Evolutionary conservation across 2,113 vertebrate species (phyloP).

Genomic region (Vulpes vulpes): DNA sequence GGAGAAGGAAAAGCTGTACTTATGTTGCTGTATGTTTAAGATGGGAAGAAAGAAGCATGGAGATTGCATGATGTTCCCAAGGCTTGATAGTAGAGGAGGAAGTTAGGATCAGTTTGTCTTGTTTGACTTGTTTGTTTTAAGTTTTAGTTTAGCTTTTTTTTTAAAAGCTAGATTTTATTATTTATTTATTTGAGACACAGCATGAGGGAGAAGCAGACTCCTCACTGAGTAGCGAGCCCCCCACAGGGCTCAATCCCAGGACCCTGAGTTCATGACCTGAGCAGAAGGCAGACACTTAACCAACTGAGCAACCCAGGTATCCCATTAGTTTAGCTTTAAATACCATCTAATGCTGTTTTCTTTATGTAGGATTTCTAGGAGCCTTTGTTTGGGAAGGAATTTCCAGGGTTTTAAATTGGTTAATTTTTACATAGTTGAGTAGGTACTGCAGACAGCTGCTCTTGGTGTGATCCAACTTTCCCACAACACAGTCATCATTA

Average conservation of each 20-base stretch:
- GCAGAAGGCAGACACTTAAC: too few relatives aligned
- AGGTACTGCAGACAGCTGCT: neutral
- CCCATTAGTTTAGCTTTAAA: neutral
- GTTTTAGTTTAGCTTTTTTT: neutral
- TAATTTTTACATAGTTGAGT: neutral
- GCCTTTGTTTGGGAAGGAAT: constrained; percentile 6
- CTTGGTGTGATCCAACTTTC: neutral
- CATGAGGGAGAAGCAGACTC: too few relatives aligned
- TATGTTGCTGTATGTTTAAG: neutral
- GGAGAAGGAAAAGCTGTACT: neutral
- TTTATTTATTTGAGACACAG: too few relatives aligned
- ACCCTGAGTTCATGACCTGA: too few relatives aligned
- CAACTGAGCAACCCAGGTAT: too few relatives aligned
- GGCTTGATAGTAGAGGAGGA: neutral
- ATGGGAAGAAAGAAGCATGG: neutral
- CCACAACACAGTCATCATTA: neutral
- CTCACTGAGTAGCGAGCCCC: too few relatives aligned
- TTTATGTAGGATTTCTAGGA: neutral
- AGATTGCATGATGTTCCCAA: neutral
- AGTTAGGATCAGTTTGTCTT: neutral
- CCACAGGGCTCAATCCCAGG: too few relatives aligned
- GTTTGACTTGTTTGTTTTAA: constrained; percentile 33
- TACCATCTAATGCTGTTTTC: neutral
- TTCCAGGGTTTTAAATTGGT: neutral
- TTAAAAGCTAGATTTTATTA: too few relatives aligned